phyloP scores from a whole-genome alignment of 2,797 vertebrate species.

The Mycteria americana region DNA sequence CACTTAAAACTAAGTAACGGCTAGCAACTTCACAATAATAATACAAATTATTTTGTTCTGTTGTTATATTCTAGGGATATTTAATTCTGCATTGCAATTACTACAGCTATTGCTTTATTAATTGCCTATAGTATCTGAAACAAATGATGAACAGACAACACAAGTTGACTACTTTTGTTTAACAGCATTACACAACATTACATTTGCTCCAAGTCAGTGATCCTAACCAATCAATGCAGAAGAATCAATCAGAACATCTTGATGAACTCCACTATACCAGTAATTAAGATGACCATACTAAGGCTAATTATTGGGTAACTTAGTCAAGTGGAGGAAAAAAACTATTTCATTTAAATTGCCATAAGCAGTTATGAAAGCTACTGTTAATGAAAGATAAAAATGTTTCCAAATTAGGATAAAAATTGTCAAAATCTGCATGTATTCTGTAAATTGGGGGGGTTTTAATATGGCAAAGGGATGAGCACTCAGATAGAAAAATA shows the following conservation, averaged over 20 bases:
- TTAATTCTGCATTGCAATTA: conserved; percentile 1
- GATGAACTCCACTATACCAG: background rate
- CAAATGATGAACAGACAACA: background rate
- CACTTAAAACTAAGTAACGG: background rate
- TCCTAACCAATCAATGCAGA: background rate
- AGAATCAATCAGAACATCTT: background rate
- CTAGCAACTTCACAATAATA: background rate
- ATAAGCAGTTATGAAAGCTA: background rate
- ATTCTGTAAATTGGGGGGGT: background rate
- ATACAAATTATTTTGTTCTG: background rate
- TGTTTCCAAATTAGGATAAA: background rate
- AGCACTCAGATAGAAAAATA: background rate
- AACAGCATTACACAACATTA: background rate
- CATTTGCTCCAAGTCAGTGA: background rate
- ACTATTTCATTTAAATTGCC: background rate
- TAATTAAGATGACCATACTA: background rate
- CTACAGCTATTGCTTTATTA: background rate
- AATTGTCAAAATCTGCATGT: background rate
- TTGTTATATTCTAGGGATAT: background rate
- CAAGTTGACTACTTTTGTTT: background rate
- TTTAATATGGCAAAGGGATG: background rate
- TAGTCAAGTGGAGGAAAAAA: background rate
- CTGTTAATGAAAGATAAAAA: background rate
- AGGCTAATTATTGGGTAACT: background rate
- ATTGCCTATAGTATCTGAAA: background rate